These are phyloP conservation scores for Cheracebus regulus DNA, from an alignment of 2,797 vertebrate species.

Conservation along the genomic window DNA sequence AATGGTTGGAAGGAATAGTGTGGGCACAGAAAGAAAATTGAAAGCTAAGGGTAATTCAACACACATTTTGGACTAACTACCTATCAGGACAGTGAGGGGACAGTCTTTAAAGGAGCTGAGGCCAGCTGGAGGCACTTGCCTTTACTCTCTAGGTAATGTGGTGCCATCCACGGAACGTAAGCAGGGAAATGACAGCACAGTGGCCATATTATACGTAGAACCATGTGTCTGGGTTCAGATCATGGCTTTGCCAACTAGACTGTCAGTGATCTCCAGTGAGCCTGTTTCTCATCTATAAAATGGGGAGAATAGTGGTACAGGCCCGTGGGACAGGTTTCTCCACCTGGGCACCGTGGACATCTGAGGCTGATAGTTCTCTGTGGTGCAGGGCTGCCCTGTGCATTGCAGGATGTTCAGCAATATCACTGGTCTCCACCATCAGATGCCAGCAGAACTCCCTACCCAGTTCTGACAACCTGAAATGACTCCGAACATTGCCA, in stretches of 20 bases:
- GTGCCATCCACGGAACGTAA: not conserved
- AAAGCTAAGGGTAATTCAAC: not conserved
- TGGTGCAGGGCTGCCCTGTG: no score
- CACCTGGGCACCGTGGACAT: not conserved
- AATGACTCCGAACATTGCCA: not conserved
- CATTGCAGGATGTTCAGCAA: not conserved
- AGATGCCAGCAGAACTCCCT: not conserved
- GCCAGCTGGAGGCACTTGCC: not conserved
- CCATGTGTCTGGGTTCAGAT: not conserved
- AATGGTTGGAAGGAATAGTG: not conserved
- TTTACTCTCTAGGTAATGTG: not conserved
- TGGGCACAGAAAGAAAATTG: not conserved
- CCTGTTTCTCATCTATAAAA: not conserved
- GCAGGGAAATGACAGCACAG: not conserved
- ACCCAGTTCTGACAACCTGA: not conserved
- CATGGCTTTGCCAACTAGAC: not conserved
- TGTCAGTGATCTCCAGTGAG: not conserved
- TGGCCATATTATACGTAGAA: not conserved
- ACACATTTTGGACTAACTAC: not conserved
- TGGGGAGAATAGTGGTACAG: not conserved
- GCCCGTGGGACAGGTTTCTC: not conserved
- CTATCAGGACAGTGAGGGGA: not conserved
- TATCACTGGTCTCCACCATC: not conserved
- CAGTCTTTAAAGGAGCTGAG: not conserved
- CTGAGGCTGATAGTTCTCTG: not conserved